Evolutionary conservation across 2,113 vertebrate species (phyloP).

Genomic region (Coryphaenoides rupestris): DNA sequence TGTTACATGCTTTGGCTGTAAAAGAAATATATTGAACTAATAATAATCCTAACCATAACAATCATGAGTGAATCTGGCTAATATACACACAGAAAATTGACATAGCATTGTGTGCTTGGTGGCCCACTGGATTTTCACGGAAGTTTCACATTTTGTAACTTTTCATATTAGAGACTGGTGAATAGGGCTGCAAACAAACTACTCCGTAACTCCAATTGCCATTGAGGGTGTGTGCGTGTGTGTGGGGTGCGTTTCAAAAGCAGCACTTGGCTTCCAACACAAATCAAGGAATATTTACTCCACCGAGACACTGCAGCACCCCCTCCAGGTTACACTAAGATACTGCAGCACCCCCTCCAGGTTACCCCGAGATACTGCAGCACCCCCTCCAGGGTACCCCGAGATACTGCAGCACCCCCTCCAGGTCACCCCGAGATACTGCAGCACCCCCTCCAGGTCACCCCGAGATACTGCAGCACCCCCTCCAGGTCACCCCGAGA

Average conservation of each 20-base stretch:
- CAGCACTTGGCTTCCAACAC: not conserved
- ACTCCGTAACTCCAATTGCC: not conserved
- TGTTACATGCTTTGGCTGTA: slow-evolving; percentile 95
- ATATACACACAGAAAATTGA: slow-evolving; percentile 82
- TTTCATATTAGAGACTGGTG: slow-evolving; percentile 8
- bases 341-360: not conserved
- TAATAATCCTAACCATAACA: slow-evolving; percentile 35
- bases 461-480: not conserved
- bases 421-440: not conserved
- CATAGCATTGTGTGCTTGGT: slow-evolving; percentile 74
- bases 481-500: not conserved
- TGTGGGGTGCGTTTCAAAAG: not conserved
- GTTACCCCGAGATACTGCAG: not conserved
- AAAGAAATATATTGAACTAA: slow-evolving; percentile 59
- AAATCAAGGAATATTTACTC: not conserved
- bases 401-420: not conserved
- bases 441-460: not conserved
- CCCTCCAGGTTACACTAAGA: not conserved
- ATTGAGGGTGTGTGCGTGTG: not conserved
- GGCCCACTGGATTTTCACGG: slow-evolving; percentile 33
- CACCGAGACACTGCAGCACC: not conserved
- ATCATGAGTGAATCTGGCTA: slow-evolving; percentile 72
- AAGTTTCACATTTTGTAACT: slow-evolving; percentile 74
- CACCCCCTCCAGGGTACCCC: not conserved
- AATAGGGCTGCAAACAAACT: not conserved